These are phyloP conservation scores for Actias luna DNA, from an alignment of 2,888 invertebrate genomes.

Conservation along the genomic window DNA sequence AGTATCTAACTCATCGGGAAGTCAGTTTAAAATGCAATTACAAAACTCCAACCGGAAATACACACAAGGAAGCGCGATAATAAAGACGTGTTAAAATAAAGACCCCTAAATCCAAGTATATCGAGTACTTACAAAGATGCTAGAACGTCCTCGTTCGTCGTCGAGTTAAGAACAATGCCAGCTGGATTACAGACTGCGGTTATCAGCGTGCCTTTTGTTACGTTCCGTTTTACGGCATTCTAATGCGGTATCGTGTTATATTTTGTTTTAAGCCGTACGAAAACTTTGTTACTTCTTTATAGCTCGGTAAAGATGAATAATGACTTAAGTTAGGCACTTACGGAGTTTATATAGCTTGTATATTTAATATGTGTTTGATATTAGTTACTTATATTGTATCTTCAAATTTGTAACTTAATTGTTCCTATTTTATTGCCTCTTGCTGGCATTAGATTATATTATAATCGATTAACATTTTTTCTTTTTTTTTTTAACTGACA, in stretches of 20 bases:
- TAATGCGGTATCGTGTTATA: slow-evolving; percentile 14
- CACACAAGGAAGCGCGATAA: no score
- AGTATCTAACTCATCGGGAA: no score
- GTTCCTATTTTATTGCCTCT: neutral
- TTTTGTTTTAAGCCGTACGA: slow-evolving; percentile 13
- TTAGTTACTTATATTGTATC: neutral
- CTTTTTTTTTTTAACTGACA: no score
- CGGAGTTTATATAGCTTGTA: neutral
- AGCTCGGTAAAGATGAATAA: slow-evolving; percentile 12
- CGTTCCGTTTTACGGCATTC: slow-evolving; percentile 2
- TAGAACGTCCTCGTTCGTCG: neutral
- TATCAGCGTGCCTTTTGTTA: slow-evolving; percentile 13
- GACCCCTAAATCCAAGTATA: no score
- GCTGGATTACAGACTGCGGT: slow-evolving; percentile 28
- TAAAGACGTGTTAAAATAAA: no score
- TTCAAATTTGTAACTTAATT: neutral
- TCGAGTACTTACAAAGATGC: neutral
- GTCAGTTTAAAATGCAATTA: no score
- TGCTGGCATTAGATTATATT: neutral
- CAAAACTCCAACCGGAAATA: no score
- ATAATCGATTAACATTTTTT: no score
- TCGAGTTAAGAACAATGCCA: slow-evolving; percentile 26
- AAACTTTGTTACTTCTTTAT: slow-evolving; percentile 16
- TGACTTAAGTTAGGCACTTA: neutral
- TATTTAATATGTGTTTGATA: neutral